Conservation (phyloP, 2,113 vertebrate species). For the Poeciliopsis turrubarensis region DNA sequence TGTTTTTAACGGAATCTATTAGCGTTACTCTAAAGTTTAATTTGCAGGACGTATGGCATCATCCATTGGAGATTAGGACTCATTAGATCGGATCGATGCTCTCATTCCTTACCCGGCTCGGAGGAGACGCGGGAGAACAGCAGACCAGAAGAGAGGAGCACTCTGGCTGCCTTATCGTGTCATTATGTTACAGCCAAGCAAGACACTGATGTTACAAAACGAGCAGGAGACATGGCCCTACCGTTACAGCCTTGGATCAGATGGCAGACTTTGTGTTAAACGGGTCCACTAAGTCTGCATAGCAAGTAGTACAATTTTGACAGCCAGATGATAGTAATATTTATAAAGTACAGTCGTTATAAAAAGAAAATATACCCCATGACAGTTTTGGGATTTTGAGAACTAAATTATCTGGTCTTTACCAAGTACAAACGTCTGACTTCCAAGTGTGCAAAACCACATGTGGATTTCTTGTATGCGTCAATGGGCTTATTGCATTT, state of each 20-base stretch:
- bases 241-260: constrained; percentile 23
- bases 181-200: constrained; percentile 49
- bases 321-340: constrained; percentile 12
- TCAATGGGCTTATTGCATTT: too few species aligned
- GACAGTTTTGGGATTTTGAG: too few species aligned
- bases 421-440: too few species aligned
- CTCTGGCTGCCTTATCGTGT: constrained; percentile 44
- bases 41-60: constrained; percentile 40
- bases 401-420: too few species aligned
- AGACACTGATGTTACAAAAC: constrained; percentile 29
- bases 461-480: too few species aligned
- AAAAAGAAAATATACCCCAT: constrained; percentile 3
- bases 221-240: constrained; percentile 25
- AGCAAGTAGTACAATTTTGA: not conserved
- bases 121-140: constrained; percentile 14
- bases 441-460: too few species aligned
- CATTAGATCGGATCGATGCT: constrained; percentile 62
- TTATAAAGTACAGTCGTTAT: constrained; percentile 11
- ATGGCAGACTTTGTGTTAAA: constrained; percentile 22
- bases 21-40: constrained; percentile 18
- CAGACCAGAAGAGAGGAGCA: constrained; percentile 14
- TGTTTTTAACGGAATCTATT: constrained; percentile 8
- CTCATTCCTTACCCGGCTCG: constrained; percentile 17
- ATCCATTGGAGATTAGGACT: constrained; percentile 48
- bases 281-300: constrained; percentile 13